Percentiles rank a stretch among this genome's conserved stretches.
phyloP scores from a whole-genome alignment of 2,113 vertebrate genomes.

The Turdus rufiventris region DNA sequence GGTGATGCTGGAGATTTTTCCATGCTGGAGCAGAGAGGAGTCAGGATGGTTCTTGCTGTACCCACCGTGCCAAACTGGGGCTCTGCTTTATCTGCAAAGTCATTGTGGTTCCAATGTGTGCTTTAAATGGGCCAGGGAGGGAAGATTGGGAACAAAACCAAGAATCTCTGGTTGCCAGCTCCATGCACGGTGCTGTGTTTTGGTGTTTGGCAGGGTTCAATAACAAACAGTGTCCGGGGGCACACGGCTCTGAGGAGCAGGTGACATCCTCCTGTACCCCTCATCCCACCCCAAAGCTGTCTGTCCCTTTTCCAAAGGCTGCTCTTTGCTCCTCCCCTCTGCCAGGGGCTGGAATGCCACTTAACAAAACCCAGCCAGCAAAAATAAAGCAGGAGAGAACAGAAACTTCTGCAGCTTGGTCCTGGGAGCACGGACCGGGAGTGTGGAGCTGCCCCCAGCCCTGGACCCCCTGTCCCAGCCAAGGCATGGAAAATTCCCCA shows the following conservation, averaged over 20 bases:
- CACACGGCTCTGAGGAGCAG: neutral
- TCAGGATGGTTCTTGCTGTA: neutral
- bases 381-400: neutral
- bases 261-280: too few species aligned
- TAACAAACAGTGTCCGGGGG: neutral
- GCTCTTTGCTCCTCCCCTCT: neutral
- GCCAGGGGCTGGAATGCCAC: neutral
- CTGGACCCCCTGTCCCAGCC: neutral
- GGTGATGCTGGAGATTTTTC: neutral
- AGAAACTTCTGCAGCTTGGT: neutral
- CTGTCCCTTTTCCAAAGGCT: neutral
- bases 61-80: rapidly evolving
- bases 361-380: neutral
- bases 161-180: rapidly evolving
- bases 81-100: neutral
- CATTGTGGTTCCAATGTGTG: rapidly evolving
- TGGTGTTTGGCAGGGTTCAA: neutral
- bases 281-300: rapidly evolving
- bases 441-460: neutral
- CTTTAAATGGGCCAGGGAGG: neutral
- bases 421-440: neutral
- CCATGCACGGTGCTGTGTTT: rapidly evolving
- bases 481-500: too few species aligned
- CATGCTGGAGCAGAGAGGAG: neutral
- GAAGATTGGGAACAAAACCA: neutral